Base-by-base conservation (phyloP, 2,888 invertebrate genomes). In the Eudasyphora cyanicolor region DNA sequence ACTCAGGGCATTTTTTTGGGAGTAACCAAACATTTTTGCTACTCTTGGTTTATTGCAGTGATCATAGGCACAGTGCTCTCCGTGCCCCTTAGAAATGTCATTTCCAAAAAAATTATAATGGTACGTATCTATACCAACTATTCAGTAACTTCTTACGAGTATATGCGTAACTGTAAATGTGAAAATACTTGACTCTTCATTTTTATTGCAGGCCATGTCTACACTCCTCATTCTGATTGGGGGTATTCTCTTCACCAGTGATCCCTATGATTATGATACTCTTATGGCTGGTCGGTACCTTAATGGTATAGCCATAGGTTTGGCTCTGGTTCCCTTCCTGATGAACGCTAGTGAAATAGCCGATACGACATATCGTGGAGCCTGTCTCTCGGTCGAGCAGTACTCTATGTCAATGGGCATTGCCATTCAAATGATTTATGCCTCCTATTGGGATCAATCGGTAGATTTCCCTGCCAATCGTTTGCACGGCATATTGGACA, bases 1-100 rank as follows among this genome's bases (percentile, higher is more conserved):
- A 60, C 77, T 32, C 32, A 32, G 32, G 4, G 8, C 32, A 32
- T 4, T 1, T 29, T 17, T 17, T 27, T 29, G 1, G 19, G 12
- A n/a, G 19, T 6, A 2, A 19, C 5, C 1, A 19, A 49, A 17
- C 87, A 89, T 64, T 86, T 88, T 32, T 77, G 85, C 8, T 87
- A 79, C 75, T 87, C 88, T 67, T 90, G 90, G 90, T 90, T 90
- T 32, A 85, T 90, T 51, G 90, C 88, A 0, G 86, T 90, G 14
- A 87, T 89, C 3, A 85, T 87, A 24, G 90, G 90, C 21, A 86
- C 88, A 8, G 78, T 89, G 5, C 54, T 90, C 0, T 82, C 89
- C 0, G 83, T 87, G 1, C 21, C 86, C 0, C 74, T 87, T 0
- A 86, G 87, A 4, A 10, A 86, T 19, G 17, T 76, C 12, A 1